Percentiles rank a stretch among this genome's conserved stretches.
These are phyloP conservation scores for Lateolabrax maculatus DNA, from an alignment of 2,797 vertebrate species.

Conservation along the genomic window DNA sequence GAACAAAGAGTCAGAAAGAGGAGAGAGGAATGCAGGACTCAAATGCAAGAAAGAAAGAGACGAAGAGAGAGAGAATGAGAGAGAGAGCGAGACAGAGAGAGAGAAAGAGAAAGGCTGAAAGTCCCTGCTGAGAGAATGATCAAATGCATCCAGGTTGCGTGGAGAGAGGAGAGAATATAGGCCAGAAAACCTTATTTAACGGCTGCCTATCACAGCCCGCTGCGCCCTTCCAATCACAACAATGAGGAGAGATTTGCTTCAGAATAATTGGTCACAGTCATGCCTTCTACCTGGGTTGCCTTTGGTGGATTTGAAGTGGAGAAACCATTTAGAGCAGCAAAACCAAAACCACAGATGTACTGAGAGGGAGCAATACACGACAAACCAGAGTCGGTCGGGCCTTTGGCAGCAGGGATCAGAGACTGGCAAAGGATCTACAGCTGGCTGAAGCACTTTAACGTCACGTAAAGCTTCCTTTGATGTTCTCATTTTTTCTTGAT, in stretches of 20 bases:
- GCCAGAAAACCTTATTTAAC: conserved; percentile 78
- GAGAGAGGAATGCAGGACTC: conserved; percentile 19
- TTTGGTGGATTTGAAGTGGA: conserved; percentile 68
- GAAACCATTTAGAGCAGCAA: conserved; percentile 59
- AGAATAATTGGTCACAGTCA: conserved; percentile 79
- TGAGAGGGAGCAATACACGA: conserved; percentile 28
- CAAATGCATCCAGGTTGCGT: conserved; percentile 63
- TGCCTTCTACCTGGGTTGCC: conserved; percentile 70
- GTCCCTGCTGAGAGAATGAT: conserved; percentile 54
- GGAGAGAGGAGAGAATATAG: conserved; percentile 57
- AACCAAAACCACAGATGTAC: conserved; percentile 48
- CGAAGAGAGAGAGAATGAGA: neutral
- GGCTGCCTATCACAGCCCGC: conserved; percentile 71
- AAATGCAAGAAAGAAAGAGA: conserved; percentile 10
- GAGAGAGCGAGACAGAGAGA: neutral
- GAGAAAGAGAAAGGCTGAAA: neutral
- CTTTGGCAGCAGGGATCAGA: conserved; percentile 36
- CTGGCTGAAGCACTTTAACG: conserved; percentile 32
- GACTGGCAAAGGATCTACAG: conserved; percentile 25
- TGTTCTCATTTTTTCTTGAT: conserved; percentile 11
- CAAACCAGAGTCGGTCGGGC: conserved; percentile 22
- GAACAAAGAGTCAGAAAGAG: neutral
- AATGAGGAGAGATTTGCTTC: conserved; percentile 72
- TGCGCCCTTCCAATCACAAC: conserved; percentile 63
- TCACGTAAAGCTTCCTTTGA: conserved; percentile 40